These are phyloP conservation scores for Calidris pugnax DNA, from an alignment of 2,113 vertebrate genomes.

Conservation along the genomic window DNA sequence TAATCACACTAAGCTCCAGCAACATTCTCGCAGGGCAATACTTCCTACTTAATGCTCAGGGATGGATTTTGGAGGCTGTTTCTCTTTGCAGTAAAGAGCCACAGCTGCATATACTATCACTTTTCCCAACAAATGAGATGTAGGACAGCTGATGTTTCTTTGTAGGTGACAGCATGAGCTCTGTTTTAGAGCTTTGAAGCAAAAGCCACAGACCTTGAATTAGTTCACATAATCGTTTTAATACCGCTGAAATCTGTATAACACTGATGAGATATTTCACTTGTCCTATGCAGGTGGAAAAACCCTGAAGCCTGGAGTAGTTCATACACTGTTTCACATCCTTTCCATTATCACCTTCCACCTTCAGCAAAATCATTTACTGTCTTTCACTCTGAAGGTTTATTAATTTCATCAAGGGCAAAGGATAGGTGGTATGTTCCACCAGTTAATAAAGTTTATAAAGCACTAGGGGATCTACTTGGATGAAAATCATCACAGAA, in stretches of 20 bases:
- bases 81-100: neutral
- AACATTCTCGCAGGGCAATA: neutral
- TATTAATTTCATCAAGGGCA: conserved; percentile 51
- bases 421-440: conserved; percentile 1
- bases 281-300: neutral
- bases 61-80: neutral
- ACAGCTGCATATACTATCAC: neutral
- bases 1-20: neutral
- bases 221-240: neutral
- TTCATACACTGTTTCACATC: neutral
- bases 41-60: neutral
- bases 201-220: neutral
- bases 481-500: conserved; percentile 49
- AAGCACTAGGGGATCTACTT: conserved; percentile 50
- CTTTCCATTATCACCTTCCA: neutral
- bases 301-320: neutral
- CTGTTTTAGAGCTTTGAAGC: neutral
- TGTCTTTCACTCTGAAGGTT: conserved; percentile 20
- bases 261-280: neutral
- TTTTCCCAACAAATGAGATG: neutral
- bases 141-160: neutral
- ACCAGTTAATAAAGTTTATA: conserved; percentile 57
- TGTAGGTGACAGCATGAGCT: neutral
- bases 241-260: neutral
- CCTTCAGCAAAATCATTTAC: conserved; percentile 29